Conservation (phyloP, 2,797 vertebrate species). For the Eurystomus glaucurus region DNA sequence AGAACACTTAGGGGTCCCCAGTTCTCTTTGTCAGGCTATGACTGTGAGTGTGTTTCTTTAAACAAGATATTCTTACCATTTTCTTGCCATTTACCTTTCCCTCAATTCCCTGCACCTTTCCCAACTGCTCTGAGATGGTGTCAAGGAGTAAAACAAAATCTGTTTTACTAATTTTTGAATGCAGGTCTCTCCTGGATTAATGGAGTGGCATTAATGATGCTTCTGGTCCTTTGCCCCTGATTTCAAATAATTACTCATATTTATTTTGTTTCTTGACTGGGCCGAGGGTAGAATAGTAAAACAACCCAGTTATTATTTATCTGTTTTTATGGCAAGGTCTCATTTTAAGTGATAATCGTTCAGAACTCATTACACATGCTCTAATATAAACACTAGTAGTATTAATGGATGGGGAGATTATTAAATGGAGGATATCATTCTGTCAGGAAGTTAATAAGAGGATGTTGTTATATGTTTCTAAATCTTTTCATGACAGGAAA, state of each 20-base stretch:
- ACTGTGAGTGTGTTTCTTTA: background rate
- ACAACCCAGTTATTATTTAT: background rate
- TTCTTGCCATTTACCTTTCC: background rate
- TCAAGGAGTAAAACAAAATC: background rate
- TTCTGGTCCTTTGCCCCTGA: background rate
- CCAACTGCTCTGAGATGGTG: background rate
- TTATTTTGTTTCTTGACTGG: background rate
- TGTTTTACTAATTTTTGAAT: background rate
- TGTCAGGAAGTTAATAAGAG: slow-evolving; percentile 30
- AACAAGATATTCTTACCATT: background rate
- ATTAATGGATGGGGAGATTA: slow-evolving; percentile 50
- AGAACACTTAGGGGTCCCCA: background rate
- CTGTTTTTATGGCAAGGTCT: slow-evolving; percentile 21
- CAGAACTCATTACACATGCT: slow-evolving; percentile 15
- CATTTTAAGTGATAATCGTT: background rate
- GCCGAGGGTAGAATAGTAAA: background rate
- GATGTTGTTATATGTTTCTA: slow-evolving; percentile 12
- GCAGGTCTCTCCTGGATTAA: background rate
- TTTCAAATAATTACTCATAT: background rate
- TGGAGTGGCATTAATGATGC: background rate
- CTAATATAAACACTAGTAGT: slow-evolving; percentile 29
- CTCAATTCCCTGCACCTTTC: background rate
- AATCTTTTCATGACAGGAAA: background rate
- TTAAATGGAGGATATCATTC: slow-evolving; percentile 46
- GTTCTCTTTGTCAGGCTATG: background rate